These are phyloP conservation scores for Chaetodon trifasciatus DNA, from an alignment of 2,797 vertebrate species.

Conservation along the genomic window DNA sequence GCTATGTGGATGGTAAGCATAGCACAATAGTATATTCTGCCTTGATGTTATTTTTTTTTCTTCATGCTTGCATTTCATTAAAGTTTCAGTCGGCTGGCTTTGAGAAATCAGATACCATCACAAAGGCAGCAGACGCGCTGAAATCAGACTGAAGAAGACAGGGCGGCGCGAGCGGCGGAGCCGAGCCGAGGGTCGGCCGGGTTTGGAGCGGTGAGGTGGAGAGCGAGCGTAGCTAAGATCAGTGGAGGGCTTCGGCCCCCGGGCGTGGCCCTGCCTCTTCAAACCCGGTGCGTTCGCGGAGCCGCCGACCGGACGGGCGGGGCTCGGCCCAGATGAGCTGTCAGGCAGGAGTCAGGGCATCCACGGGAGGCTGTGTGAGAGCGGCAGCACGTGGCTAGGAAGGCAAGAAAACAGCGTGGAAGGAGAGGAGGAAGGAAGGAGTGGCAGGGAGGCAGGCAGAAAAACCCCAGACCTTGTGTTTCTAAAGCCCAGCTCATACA, in stretches of 20 bases:
- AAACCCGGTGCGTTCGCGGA: conserved; percentile 58
- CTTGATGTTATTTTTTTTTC: conserved; percentile 41
- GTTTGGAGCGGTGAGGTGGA: conserved; percentile 39
- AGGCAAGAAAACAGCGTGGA: conserved; percentile 44
- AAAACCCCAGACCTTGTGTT: conserved; percentile 80
- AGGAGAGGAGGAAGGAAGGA: conserved; percentile 47
- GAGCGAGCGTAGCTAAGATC: conserved; percentile 71
- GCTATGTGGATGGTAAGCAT: conserved; percentile 46
- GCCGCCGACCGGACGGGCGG: conserved; percentile 69
- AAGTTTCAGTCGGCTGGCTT: conserved; percentile 66
- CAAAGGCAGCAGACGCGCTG: conserved; percentile 31
- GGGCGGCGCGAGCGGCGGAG: conserved; percentile 43
- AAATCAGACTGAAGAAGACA: conserved; percentile 59
- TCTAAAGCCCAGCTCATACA: conserved; percentile 87
- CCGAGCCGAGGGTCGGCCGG: conserved; percentile 44
- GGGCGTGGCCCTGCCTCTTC: conserved; percentile 72
- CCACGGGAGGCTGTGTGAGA: conserved; percentile 65
- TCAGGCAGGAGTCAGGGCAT: conserved; percentile 67
- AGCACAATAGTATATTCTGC: conserved; percentile 42
- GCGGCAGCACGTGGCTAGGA: conserved; percentile 68
- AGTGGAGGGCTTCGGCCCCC: conserved; percentile 73
- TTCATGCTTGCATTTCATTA: conserved; percentile 68
- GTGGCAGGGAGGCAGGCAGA: conserved; percentile 66
- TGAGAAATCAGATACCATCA: conserved; percentile 70
- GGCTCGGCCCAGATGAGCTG: conserved; percentile 73